These are phyloP conservation scores for Colossoma macropomum DNA, from an alignment of 2,113 vertebrate genomes.

Conservation along the genomic window DNA sequence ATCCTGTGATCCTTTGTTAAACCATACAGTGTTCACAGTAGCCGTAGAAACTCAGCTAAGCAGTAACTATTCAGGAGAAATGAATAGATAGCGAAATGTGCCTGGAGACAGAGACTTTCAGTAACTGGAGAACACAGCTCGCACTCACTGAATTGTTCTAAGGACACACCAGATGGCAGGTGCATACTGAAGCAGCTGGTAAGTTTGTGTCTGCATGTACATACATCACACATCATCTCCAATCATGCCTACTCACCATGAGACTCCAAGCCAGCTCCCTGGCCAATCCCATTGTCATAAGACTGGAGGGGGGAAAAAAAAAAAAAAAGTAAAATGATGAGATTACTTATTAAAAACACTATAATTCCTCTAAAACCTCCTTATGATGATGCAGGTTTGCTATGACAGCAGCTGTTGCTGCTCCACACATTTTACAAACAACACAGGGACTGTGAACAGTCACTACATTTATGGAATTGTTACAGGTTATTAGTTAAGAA, in stretches of 20 bases:
- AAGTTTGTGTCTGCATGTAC: conserved; percentile 9
- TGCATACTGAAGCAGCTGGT: background rate
- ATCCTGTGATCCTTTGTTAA: conserved; percentile 40
- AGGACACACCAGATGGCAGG: background rate
- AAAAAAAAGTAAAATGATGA: conserved; percentile 43
- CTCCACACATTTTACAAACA: too few species aligned
- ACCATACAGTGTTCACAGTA: background rate
- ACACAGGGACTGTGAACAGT: too few species aligned
- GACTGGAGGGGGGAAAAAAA: conserved; percentile 85
- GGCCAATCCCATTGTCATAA: conserved; percentile 94
- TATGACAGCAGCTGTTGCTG: too few species aligned
- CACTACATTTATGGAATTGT: too few species aligned
- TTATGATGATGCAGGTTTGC: too few species aligned
- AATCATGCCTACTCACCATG: conserved; percentile 85
- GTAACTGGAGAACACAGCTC: conserved; percentile 19
- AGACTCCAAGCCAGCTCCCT: conserved; percentile 94
- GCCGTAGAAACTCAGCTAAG: conserved; percentile 19
- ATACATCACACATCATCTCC: background rate
- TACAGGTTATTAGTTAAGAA: too few species aligned
- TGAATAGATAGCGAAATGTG: conserved; percentile 25
- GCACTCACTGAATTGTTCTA: conserved; percentile 62
- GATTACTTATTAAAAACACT: too few species aligned
- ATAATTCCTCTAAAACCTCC: too few species aligned
- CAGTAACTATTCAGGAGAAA: conserved; percentile 13
- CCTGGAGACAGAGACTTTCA: background rate